Percentiles rank a stretch among this genome's conserved stretches.
Evolutionary conservation across 2,113 vertebrate species (phyloP).

Genomic region (Orcinus orca): DNA sequence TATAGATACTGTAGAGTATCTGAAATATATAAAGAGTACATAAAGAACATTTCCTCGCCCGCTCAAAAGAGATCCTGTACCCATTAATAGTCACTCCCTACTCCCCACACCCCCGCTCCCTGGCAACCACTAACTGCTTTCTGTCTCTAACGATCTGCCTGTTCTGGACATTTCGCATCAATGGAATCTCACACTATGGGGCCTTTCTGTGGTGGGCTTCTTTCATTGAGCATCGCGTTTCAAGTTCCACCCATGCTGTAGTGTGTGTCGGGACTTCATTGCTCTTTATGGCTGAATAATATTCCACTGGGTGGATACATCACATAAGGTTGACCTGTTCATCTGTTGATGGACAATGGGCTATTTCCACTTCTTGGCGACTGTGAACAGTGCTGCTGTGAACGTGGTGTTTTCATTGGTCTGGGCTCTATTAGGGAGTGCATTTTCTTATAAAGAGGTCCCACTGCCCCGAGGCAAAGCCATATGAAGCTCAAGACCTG

Average conservation of each 20-base stretch:
- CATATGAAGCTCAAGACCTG: background rate
- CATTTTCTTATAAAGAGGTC: background rate
- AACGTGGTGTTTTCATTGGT: accelerated
- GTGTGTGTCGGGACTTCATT: background rate
- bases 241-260: accelerated
- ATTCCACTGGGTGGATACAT: accelerated
- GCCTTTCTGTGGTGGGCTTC: background rate
- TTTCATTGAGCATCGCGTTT: accelerated
- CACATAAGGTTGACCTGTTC: background rate
- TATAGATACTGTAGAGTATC: background rate
- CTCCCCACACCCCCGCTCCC: background rate
- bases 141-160: background rate
- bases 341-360: accelerated
- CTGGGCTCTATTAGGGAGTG: background rate
- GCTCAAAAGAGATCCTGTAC: accelerated
- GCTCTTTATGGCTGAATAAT: too few relatives aligned
- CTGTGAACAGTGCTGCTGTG: accelerated
- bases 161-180: background rate
- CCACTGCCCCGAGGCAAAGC: background rate
- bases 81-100: too few relatives aligned
- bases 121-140: background rate
- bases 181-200: background rate
- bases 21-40: background rate
- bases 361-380: background rate
- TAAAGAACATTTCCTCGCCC: too few relatives aligned